Base-by-base conservation (phyloP, 2,888 invertebrate genomes). In the Rotaria magnacalcarata region DNA sequence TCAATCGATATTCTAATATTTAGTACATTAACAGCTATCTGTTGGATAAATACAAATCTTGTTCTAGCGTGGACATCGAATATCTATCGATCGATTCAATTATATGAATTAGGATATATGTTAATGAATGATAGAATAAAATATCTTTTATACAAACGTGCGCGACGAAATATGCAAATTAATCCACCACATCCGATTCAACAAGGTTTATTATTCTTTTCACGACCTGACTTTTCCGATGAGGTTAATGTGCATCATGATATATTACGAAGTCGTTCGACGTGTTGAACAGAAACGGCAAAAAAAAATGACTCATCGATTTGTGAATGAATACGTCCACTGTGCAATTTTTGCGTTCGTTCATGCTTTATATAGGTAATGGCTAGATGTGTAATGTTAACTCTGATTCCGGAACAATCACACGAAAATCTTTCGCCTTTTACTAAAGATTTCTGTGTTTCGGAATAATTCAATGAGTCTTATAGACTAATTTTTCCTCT, bases 1-100 rank as follows among this genome's bases (percentile, higher is more conserved):
- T 41, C 24, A 24, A 24, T 80, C 56, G 24, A 54, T 84, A 43
- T 84, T 85, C 89, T 89, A 6, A 24, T 84, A 21, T 58, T 50
- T 6, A 24, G 85, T 84, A 84, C 56, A 50, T 58, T 60, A n/a
- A 60, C 58, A 60, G 11, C 19, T 60, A 11, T 60, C 27, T 60
- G n/a, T 60, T 60, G 58, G 58, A 60, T n/a, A 60, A 60, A 11
- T 27, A 60, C 58, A 34, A 67, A 19, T 67, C 4, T 14, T 16
- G 34, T 67, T 34, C 7, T 67, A 19, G 34, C 3, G 14, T 67
- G 67, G 34, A 41, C 67, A 67, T 67, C 67, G 0, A 67, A 34
- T 67, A 67, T 19, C 16, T 67, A 16, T 41, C 11, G 19, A 16
- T 67, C 67, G 19, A 67, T 67, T 67, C 6, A 67, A 60, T 60